Base-by-base conservation (phyloP, 2,797 vertebrate species). In the Pagetopsis macropterus region DNA sequence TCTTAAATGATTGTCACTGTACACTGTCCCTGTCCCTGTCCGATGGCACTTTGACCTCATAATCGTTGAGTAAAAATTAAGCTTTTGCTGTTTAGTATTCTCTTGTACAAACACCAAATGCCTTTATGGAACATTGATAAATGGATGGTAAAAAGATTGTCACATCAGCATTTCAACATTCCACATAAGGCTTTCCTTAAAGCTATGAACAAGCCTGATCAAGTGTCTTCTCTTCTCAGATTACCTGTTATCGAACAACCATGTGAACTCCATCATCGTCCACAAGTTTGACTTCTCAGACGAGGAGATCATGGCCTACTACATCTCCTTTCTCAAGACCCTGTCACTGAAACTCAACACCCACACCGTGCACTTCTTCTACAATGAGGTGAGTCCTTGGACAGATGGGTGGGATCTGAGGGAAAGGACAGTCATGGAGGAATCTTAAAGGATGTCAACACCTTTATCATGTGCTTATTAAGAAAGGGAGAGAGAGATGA, bases 221-320 rank as follows among this genome's bases (percentile, higher is more conserved):
- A 41, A 10, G 44, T 62, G 55, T 70, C 14, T 56, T 57, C 23
- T 75, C 58, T 57, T 60, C 75, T 77, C 89, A 99, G 98, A 99
- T 91, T 99, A 99, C 82, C 91, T 99, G 76, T 93, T 99, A 61
- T 99, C 98, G 4, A 99, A 99, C 91, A 99, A 99, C 92, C 97
- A 99, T 4, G 97, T 99, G 56, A 99, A 99, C 92, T 99, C 98
- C 70, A 99, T 99, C 84, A 99, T 99, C 50, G 97, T 99, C 63
- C 98, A 99, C 91, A 99, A 99, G 74, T 99, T 99, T 91, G 98
- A 99, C 90, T 99, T 99, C 89, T 99, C 98, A 0, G 98, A 99
- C 16, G 98, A 99, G 81, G 98, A 99, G 92, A 99, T 99, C 68
- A 99, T 99, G 98, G 98, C 98, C 0, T 99, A 99, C 86, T 99